phyloP scores from a whole-genome alignment of 1,140 invertebrate genomes.

The Ruditapes philippinarum region DNA sequence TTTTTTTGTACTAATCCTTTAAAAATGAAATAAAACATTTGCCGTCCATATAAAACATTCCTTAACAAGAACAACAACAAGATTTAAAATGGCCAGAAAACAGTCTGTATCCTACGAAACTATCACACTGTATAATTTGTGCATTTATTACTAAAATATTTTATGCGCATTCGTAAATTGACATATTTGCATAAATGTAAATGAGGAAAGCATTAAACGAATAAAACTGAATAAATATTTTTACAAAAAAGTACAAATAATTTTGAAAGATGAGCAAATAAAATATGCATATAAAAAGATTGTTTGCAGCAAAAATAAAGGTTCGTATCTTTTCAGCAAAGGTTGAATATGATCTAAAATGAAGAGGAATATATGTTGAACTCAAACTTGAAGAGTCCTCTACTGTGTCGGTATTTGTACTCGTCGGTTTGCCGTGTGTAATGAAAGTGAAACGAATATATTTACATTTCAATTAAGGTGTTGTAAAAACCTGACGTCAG shows the following conservation, averaged over 20 bases:
- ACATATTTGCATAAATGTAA: slow-evolving; percentile 66
- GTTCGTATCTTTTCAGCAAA: neutral
- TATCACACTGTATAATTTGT: slow-evolving; percentile 56
- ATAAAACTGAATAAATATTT: slow-evolving; percentile 41
- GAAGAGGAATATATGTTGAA: neutral
- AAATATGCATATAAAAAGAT: slow-evolving; percentile 7
- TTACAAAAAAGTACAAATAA: slow-evolving; percentile 24
- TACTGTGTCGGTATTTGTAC: neutral
- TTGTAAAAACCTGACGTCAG: slow-evolving; percentile 9
- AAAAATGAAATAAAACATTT: slow-evolving; percentile 19
- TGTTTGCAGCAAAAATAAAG: neutral
- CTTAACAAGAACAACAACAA: neutral
- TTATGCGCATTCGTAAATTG: slow-evolving; percentile 64
- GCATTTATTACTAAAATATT: slow-evolving; percentile 65
- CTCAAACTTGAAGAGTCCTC: neutral
- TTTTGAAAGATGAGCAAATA: slow-evolving; percentile 34
- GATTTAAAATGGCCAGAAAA: neutral
- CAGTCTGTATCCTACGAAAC: slow-evolving; percentile 12
- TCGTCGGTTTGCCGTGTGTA: neutral
- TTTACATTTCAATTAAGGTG: slow-evolving; percentile 37
- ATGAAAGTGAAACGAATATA: slow-evolving; percentile 26
- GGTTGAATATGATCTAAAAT: neutral
- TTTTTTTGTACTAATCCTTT: neutral
- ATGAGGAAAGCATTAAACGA: slow-evolving; percentile 16
- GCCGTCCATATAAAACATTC: neutral